phyloP scores from a whole-genome alignment of 2,113 vertebrate genomes.

The Symphodus melops region DNA sequence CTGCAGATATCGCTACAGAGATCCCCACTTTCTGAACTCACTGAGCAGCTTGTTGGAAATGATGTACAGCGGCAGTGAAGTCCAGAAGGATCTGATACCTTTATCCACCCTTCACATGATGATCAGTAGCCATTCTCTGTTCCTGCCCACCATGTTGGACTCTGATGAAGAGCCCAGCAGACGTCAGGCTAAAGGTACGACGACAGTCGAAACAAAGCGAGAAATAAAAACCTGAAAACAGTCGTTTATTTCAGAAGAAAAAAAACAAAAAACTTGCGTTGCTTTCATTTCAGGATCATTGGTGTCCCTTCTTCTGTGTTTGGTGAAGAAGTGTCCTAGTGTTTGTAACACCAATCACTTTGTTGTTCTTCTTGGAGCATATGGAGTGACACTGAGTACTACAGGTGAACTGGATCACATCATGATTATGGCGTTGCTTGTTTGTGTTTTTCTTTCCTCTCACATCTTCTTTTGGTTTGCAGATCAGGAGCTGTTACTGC shows the following conservation, averaged over 20 bases:
- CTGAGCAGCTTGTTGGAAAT: slow-evolving; percentile 76
- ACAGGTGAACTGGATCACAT: slow-evolving; percentile 78
- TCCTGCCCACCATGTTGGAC: slow-evolving; percentile 88
- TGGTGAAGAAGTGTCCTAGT: slow-evolving; percentile 86
- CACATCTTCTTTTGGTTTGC: slow-evolving; percentile 23
- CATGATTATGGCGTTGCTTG: background rate
- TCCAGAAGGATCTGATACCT: slow-evolving; percentile 75
- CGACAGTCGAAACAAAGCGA: background rate
- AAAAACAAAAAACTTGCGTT: background rate
- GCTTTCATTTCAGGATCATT: slow-evolving; percentile 84
- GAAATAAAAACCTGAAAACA: background rate
- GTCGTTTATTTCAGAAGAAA: background rate
- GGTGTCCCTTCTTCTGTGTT: slow-evolving; percentile 85
- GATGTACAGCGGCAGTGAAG: slow-evolving; percentile 77
- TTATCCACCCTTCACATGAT: slow-evolving; percentile 88
- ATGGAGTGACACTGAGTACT: slow-evolving; percentile 88
- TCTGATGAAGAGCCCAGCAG: slow-evolving; percentile 65
- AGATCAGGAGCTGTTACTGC: slow-evolving; percentile 94
- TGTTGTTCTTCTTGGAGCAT: slow-evolving; percentile 90
- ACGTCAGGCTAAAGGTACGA: slow-evolving; percentile 83
- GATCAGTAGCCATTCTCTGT: slow-evolving; percentile 93
- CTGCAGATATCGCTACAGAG: slow-evolving; percentile 88
- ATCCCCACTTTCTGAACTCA: slow-evolving; percentile 83
- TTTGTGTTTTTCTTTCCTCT: slow-evolving; percentile 12
- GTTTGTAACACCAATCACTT: slow-evolving; percentile 90